phyloP scores from a whole-genome alignment of 2,797 vertebrate genomes.

The Podarcis lilfordi region DNA sequence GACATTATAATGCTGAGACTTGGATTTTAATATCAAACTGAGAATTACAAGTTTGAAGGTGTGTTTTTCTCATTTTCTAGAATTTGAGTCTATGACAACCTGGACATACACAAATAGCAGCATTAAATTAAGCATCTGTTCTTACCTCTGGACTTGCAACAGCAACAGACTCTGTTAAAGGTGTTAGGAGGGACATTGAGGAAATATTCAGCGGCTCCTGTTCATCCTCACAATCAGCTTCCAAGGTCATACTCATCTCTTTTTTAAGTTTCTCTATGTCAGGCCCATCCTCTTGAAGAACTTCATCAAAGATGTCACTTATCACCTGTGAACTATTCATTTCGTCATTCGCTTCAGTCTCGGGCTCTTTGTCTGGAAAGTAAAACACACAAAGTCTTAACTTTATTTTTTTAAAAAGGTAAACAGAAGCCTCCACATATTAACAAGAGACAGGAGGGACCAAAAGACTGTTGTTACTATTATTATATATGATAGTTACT shows the following conservation, averaged over 20 bases:
- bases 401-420: not conserved
- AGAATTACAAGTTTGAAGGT: not conserved
- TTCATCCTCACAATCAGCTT: conserved; percentile 75
- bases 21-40: not conserved
- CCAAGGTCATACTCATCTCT: conserved; percentile 68
- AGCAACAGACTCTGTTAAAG: conserved; percentile 90
- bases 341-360: conserved; percentile 81
- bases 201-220: conserved; percentile 92
- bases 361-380: conserved; percentile 64
- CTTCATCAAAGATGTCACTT: conserved; percentile 88
- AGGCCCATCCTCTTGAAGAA: conserved; percentile 82
- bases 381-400: conserved; percentile 42
- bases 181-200: conserved; percentile 94
- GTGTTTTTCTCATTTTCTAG: not conserved
- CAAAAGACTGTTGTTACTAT: not conserved
- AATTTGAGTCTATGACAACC: not conserved
- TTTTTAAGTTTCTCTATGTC: conserved; percentile 68
- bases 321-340: conserved; percentile 92
- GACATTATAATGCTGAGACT: not conserved
- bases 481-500: too few relatives aligned
- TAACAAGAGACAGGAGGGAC: not conserved
- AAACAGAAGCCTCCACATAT: not conserved
- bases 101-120: not conserved
- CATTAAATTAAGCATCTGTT: not conserved
- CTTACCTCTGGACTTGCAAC: conserved; percentile 86